These are phyloP conservation scores for Mesitornis unicolor DNA, from an alignment of 2,113 vertebrate species.

Conservation along the genomic window DNA sequence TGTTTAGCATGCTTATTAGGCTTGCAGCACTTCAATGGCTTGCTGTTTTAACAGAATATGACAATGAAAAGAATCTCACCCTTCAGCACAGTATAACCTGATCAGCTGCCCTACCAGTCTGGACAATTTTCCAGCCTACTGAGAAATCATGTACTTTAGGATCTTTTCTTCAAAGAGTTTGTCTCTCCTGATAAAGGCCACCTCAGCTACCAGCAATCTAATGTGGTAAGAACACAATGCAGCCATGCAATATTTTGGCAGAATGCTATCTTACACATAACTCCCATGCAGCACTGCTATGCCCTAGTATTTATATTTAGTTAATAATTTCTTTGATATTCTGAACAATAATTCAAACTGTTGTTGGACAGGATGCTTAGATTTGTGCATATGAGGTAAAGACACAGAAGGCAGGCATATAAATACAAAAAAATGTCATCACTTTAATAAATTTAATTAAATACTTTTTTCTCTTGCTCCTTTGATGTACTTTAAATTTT, in stretches of 20 bases:
- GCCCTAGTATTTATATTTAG: neutral
- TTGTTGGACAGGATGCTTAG: neutral
- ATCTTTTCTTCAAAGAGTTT: neutral
- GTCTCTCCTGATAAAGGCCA: neutral
- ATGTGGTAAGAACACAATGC: neutral
- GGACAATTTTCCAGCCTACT: neutral
- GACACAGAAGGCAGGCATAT: neutral
- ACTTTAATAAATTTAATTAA: neutral
- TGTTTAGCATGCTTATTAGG: neutral
- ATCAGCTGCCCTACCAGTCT: neutral
- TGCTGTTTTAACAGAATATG: neutral
- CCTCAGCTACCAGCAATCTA: neutral
- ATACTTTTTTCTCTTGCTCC: neutral
- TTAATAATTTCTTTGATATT: neutral
- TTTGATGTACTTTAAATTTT: neutral
- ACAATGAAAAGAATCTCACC: neutral
- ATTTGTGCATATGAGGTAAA: neutral
- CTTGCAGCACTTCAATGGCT: neutral
- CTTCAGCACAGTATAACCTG: neutral
- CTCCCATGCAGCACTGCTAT: neutral
- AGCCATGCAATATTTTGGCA: neutral
- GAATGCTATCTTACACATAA: neutral
- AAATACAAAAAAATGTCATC: neutral
- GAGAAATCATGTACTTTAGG: neutral
- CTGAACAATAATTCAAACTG: neutral